Conservation (phyloP, 1,140 invertebrate genomes). For the Sycophaga agraensis region DNA sequence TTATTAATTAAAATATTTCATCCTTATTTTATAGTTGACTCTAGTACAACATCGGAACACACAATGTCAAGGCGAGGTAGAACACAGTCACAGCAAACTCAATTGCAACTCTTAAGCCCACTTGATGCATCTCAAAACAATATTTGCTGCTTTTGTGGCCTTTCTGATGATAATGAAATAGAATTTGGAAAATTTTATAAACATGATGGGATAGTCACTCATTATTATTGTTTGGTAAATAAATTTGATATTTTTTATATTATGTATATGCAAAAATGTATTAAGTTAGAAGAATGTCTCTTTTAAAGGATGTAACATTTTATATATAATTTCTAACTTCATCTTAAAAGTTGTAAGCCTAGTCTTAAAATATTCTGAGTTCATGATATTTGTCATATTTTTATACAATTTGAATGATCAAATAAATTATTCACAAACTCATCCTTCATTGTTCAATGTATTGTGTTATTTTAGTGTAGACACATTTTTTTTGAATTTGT, state of each 20-base stretch:
- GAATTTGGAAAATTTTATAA: constrained; percentile 59
- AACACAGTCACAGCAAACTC: not conserved
- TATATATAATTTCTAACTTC: too few species aligned
- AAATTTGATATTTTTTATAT: not conserved
- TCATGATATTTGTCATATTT: too few species aligned
- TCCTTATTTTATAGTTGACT: constrained; percentile 10
- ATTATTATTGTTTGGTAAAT: constrained; percentile 62
- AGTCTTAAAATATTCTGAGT: too few species aligned
- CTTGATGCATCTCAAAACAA: constrained; percentile 1
- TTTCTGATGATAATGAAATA: constrained; percentile 54
- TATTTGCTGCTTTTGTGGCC: constrained; percentile 58
- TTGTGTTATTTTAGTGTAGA: too few species aligned
- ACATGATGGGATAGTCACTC: constrained; percentile 53
- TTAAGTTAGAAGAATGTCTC: too few species aligned
- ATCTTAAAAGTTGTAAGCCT: too few species aligned
- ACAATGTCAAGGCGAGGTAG: constrained; percentile 22
- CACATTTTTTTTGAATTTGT: too few species aligned
- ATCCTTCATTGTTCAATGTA: too few species aligned
- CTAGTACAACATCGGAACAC: not conserved
- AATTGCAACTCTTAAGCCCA: not conserved
- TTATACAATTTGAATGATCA: too few species aligned
- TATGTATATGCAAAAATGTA: not conserved
- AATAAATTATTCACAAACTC: too few species aligned
- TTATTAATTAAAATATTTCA: not conserved
- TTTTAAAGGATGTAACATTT: too few species aligned